Conservation (phyloP, 2,797 vertebrate genomes). For the Typhlichthys subterraneus region DNA sequence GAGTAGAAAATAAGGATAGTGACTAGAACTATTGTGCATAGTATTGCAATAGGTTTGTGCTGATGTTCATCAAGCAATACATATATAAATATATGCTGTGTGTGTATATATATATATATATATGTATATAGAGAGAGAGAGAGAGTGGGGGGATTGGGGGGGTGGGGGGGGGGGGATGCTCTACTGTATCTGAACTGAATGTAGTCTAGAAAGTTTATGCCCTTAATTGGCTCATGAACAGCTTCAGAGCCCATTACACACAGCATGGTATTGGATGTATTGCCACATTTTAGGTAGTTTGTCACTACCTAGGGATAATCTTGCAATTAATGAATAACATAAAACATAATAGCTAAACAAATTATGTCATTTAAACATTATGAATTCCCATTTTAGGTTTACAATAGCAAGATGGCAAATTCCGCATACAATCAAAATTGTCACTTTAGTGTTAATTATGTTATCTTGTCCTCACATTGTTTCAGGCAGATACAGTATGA, state of each 20-base stretch:
- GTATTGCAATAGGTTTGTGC: conserved; percentile 6
- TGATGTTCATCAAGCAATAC: conserved; percentile 45
- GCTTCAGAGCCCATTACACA: conserved; percentile 47
- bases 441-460: too few relatives aligned
- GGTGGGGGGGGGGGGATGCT: conserved; percentile 23
- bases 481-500: conserved; percentile 19
- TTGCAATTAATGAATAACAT: conserved; percentile 2
- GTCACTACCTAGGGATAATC: conserved; percentile 30
- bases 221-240: conserved; percentile 51
- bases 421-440: not conserved
- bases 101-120: not conserved
- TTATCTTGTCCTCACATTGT: conserved; percentile 5
- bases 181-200: conserved; percentile 30
- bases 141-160: not conserved
- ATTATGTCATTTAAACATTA: conserved; percentile 18
- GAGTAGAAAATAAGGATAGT: not conserved
- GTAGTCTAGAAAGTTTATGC: conserved; percentile 50
- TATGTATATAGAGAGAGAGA: conserved; percentile 34
- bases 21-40: conserved; percentile 6
- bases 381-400: conserved; percentile 9
- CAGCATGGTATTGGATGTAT: conserved; percentile 51
- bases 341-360: conserved; percentile 39
- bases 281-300: conserved; percentile 53
- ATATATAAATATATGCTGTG: too few relatives aligned
- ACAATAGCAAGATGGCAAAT: conserved; percentile 16